phyloP scores from a whole-genome alignment of 2,113 vertebrate species.

The Coptodon bakossiorum region DNA sequence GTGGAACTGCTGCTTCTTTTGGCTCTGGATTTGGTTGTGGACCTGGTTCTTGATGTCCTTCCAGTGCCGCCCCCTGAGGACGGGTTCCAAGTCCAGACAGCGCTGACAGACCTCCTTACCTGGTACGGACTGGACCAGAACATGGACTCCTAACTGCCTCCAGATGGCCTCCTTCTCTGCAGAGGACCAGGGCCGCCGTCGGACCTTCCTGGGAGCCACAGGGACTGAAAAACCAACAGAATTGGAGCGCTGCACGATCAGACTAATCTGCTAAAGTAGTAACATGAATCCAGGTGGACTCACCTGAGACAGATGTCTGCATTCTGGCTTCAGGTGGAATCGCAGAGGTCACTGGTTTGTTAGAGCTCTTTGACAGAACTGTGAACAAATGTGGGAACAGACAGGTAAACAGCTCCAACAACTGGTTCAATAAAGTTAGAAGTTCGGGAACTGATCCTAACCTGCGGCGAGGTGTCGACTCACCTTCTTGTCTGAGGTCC shows the following conservation, averaged over 20 bases:
- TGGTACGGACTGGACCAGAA: slow-evolving; percentile 35
- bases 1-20: slow-evolving; percentile 53
- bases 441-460: background rate
- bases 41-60: slow-evolving; percentile 58
- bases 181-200: slow-evolving; percentile 23
- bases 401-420: background rate
- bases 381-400: background rate
- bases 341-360: background rate
- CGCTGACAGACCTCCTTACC: slow-evolving; percentile 56
- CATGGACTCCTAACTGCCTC: slow-evolving; percentile 48
- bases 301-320: background rate
- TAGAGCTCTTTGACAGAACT: background rate
- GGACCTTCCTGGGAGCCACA: background rate
- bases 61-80: slow-evolving; percentile 49
- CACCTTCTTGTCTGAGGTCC: background rate
- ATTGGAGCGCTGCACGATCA: background rate
- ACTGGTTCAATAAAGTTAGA: background rate
- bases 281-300: background rate
- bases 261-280: background rate
- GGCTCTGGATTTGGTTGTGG: slow-evolving; percentile 57
- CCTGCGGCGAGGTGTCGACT: background rate
- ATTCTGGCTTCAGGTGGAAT: background rate
- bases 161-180: slow-evolving; percentile 55
- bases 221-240: background rate
- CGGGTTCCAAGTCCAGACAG: slow-evolving; percentile 47